Evolutionary conservation across 92 coral and sea anemone genomes (phyloP), one percentile per base, ranked within the genome.

Genomic region (Muricea muricata): DNA sequence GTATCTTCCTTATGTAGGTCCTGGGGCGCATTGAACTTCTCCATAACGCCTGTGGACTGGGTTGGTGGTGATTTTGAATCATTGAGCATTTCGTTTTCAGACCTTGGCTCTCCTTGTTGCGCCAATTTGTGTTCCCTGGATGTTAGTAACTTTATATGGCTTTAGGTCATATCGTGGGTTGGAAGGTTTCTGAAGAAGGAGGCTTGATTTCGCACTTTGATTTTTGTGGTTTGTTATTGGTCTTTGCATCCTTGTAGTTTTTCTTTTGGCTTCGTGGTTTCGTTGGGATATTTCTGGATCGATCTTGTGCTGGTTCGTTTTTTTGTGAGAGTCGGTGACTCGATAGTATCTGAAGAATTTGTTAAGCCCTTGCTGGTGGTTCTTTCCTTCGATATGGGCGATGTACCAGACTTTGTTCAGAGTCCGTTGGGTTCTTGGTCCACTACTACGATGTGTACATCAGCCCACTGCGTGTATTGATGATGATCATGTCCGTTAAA

Each of bases 391-490:
- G 18, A 52, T 52, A 18, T 52, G 60, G 23, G 60, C 60, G 21
- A 52, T 52, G 60, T 52, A 25, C 60, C 60, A 52, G 26, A 52
- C 60, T 13, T 52, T 52, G 24, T 52, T 52, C 60, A 52, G 18
- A 65, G 71, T 12, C 71, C 71, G 23, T 65, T 65, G 35, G 71
- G 37, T 65, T 65, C 71, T 65, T 3, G 71, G 39, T 65, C 41
- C 4, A 65, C 71, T 0, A 65, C 71, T 1, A 65, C 41, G 35
- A 4, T 29, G 8, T 33, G 35, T 29, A 10, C 26, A 18, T 39
- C 71, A 1, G 37, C 6, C 71, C 71, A 65, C 29, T 29, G 14
- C 71, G 29, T 65, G 1, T 14, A 65, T 24, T 65, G 35, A 23
- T 65, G 37, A n/a, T 65, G 29, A 29, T 65, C 35, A n/a, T 65